These are phyloP conservation scores for Nylanderia fulva DNA, from an alignment of 1,140 invertebrate species.

Conservation along the genomic window DNA sequence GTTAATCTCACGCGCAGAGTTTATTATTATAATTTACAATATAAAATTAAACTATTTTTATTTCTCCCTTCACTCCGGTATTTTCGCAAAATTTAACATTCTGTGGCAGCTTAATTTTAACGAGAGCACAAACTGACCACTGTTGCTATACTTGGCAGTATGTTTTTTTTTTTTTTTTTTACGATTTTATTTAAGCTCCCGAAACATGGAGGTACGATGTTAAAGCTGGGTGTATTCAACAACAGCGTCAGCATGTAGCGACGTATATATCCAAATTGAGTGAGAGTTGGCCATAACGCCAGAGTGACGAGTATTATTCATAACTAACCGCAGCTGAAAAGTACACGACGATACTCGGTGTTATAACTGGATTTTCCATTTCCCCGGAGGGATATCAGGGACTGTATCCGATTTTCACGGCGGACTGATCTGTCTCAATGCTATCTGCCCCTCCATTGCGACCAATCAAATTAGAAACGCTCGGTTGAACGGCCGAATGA, in stretches of 20 bases:
- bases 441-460: slow-evolving; percentile 1
- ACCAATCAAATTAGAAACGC: slow-evolving; percentile 77
- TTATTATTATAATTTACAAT: slow-evolving; percentile 47
- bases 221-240: slow-evolving; percentile 27
- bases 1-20: background rate
- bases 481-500: slow-evolving; percentile 73
- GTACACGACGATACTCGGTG: slow-evolving; percentile 52
- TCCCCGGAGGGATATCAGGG: slow-evolving; percentile 35
- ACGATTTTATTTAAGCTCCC: slow-evolving; percentile 49
- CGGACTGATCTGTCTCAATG: slow-evolving; percentile 77
- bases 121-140: background rate
- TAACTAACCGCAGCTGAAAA: slow-evolving; percentile 59
- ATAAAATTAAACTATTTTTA: background rate
- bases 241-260: slow-evolving; percentile 29
- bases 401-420: slow-evolving; percentile 75
- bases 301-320: slow-evolving; percentile 59
- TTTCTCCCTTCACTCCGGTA: background rate
- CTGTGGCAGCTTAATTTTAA: slow-evolving; percentile 46
- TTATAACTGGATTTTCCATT: slow-evolving; percentile 72
- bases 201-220: background rate
- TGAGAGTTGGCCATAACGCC: slow-evolving; percentile 29
- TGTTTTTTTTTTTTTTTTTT: slow-evolving; percentile 18
- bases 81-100: slow-evolving; percentile 38
- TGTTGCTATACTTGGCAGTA: background rate
- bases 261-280: slow-evolving; percentile 36